These are phyloP conservation scores for Lithophane ornitopus DNA, from an alignment of 2,888 invertebrate species.

Conservation along the genomic window DNA sequence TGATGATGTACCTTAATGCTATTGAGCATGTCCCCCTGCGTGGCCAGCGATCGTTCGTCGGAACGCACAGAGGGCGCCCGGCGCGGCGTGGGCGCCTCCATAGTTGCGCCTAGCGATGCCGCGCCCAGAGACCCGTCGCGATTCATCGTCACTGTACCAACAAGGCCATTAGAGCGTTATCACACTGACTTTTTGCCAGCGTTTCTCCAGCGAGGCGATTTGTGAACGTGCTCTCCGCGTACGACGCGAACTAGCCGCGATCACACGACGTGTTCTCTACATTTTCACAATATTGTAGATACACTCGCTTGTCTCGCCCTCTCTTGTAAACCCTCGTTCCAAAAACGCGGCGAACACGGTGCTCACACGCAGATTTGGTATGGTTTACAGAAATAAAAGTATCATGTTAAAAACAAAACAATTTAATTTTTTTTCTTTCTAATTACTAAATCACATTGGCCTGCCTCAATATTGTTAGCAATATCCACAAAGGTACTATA, in stretches of 20 bases:
- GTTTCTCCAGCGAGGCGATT: too few relatives aligned
- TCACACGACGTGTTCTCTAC: too few relatives aligned
- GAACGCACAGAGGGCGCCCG: conserved; percentile 83
- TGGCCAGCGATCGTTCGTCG: conserved; percentile 84
- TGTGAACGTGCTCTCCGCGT: too few relatives aligned
- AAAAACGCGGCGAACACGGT: too few relatives aligned
- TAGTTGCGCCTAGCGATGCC: conserved; percentile 81
- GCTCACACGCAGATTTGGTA: neutral
- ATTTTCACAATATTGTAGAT: too few relatives aligned
- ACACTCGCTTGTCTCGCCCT: too few relatives aligned
- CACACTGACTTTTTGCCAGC: too few relatives aligned
- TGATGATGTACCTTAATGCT: conserved; percentile 82
- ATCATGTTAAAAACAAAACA: conserved; percentile 64
- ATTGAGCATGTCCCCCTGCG: conserved; percentile 91
- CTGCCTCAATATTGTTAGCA: conserved; percentile 31
- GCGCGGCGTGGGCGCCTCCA: conserved; percentile 77
- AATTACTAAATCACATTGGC: conserved; percentile 78
- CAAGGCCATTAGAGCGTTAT: neutral
- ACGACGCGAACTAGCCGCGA: too few relatives aligned
- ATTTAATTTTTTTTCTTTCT: conserved; percentile 64
- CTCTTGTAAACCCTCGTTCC: too few relatives aligned
- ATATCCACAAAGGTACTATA: conserved; percentile 19
- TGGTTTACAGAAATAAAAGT: conserved; percentile 29
- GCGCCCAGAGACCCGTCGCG: conserved; percentile 79
- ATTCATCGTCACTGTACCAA: conserved; percentile 34